Conservation (phyloP, 30 jellyfish, hydroid and myxozoan genomes). For the Phacellophora camtschatica region DNA sequence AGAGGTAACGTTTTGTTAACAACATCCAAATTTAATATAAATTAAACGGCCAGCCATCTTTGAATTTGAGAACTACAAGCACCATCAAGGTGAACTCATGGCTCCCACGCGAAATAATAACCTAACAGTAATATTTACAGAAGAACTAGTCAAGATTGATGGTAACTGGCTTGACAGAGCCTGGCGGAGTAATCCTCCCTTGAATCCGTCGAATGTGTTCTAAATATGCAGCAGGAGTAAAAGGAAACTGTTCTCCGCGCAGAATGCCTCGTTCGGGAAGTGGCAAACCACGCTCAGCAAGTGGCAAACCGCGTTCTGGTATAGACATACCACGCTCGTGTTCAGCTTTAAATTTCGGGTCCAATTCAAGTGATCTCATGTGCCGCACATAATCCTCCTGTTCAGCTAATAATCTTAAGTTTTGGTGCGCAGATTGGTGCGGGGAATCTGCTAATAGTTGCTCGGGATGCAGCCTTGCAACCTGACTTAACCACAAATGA, state of each 20-base stretch:
- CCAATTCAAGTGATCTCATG: constrained; percentile 48
- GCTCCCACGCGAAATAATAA: background rate
- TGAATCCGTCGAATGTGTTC: constrained; percentile 63
- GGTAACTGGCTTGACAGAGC: constrained; percentile 70
- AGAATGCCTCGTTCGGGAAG: constrained; percentile 49
- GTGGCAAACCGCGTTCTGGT: constrained; percentile 53
- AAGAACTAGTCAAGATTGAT: too few relatives aligned
- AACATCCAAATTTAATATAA: background rate
- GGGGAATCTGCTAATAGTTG: constrained; percentile 32
- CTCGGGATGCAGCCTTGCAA: constrained; percentile 74
- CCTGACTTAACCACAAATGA: constrained; percentile 86
- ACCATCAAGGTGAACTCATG: background rate
- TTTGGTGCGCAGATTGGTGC: constrained; percentile 55
- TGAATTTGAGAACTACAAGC: background rate
- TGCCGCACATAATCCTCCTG: constrained; percentile 71
- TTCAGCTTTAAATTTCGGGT: constrained; percentile 47
- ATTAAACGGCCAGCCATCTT: background rate
- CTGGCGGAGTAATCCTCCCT: constrained; percentile 42
- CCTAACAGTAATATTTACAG: too few relatives aligned
- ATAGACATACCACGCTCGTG: constrained; percentile 41
- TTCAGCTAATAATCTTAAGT: constrained; percentile 61
- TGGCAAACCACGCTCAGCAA: constrained; percentile 51
- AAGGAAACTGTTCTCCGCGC: constrained; percentile 48
- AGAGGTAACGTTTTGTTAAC: too few relatives aligned
- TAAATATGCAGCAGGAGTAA: constrained; percentile 43